phyloP scores from a whole-genome alignment of 1,140 invertebrate genomes.

The Parasteatoda tepidariorum region DNA sequence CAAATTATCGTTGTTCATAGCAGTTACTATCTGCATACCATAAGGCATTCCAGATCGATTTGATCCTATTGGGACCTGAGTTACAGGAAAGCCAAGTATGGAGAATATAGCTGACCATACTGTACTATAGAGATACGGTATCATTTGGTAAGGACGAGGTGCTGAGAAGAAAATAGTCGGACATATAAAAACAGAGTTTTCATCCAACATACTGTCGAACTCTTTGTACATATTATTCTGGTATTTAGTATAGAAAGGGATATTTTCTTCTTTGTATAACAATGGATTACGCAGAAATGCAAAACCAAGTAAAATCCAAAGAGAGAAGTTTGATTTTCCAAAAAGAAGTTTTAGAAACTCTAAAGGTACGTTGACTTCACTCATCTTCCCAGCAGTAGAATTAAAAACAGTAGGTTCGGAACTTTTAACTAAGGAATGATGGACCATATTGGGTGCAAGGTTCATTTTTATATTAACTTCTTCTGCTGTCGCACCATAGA shows the following conservation, averaged over 20 bases:
- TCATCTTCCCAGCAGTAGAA: background rate
- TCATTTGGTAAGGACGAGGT: conserved; percentile 83
- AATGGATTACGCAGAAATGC: background rate
- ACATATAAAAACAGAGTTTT: conserved; percentile 78
- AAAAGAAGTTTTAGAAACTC: conserved; percentile 1
- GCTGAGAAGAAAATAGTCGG: conserved; percentile 80
- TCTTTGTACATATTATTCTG: conserved; percentile 64
- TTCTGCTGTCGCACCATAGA: background rate
- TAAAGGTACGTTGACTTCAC: background rate
- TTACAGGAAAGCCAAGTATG: conserved; percentile 69
- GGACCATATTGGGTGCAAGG: background rate
- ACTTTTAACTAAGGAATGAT: background rate
- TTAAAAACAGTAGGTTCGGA: background rate
- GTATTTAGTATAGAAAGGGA: background rate
- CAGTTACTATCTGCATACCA: too few species aligned
- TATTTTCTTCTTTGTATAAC: background rate
- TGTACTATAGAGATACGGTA: conserved; percentile 86
- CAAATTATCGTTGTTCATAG: too few species aligned
- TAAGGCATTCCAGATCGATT: too few species aligned
- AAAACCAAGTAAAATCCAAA: background rate
- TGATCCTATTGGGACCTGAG: conserved; percentile 69
- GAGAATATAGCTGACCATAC: conserved; percentile 77
- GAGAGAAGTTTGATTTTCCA: background rate
- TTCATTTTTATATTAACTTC: background rate
- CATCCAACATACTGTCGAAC: conserved; percentile 76